A percentile compares a stretch with the other conserved stretches of the same genome.
phyloP scores from a whole-genome alignment of 2,797 vertebrate genomes.

The Melanotaenia trifasciata region DNA sequence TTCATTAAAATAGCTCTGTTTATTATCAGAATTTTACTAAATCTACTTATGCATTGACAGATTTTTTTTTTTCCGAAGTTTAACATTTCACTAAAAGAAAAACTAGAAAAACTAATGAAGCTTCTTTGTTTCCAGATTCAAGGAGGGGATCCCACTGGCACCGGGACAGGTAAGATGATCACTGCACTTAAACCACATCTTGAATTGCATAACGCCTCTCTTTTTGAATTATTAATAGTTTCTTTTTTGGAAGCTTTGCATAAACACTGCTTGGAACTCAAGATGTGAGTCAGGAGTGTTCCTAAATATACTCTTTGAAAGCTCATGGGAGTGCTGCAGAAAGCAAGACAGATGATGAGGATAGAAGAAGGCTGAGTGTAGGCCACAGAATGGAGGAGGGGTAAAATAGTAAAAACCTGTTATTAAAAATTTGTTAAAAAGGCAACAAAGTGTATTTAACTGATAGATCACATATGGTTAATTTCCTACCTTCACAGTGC shows the following conservation, averaged over 20 bases:
- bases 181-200: constrained; percentile 38
- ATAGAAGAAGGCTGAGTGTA: constrained; percentile 2
- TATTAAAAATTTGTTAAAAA: constrained; percentile 36
- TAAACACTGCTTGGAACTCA: constrained; percentile 46
- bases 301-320: constrained; percentile 61
- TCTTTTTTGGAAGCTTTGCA: constrained; percentile 47
- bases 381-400: background rate
- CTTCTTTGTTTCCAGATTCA: constrained; percentile 87
- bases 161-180: constrained; percentile 89
- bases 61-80: too few species aligned
- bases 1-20: background rate
- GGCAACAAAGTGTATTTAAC: constrained; percentile 30
- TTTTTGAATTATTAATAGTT: constrained; percentile 61
- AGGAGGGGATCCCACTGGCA: constrained; percentile 96
- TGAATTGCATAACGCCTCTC: constrained; percentile 40
- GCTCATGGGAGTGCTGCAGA: constrained; percentile 21
- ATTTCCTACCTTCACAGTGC: constrained; percentile 30
- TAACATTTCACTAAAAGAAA: background rate
- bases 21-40: too few species aligned
- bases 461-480: constrained; percentile 21
- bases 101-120: background rate
- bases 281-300: constrained; percentile 53
- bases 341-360: constrained; percentile 15
- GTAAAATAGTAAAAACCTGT: background rate
- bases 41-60: too few species aligned